Base-by-base conservation (phyloP, 1,140 invertebrate genomes). In the Drosophila ficusphila region DNA sequence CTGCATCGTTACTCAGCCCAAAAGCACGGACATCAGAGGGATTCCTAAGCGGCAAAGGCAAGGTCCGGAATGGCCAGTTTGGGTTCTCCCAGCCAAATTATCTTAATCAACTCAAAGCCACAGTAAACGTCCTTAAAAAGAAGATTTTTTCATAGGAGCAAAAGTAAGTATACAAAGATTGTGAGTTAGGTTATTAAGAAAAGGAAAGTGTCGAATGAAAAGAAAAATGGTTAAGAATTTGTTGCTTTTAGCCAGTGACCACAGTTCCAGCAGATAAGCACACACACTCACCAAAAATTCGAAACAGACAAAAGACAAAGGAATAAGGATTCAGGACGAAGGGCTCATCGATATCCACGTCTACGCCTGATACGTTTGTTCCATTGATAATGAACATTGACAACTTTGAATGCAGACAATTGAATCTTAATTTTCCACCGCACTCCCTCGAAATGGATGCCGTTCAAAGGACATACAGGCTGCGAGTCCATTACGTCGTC, bases 371-470 rank as follows among this genome's bases (percentile, higher is more conserved):
- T 65, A 88, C 77, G 78, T 81, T 88, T 88, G 60, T 77, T 73
- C 53, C 68, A 77, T 76, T 74, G 70, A 72, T 88, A 86, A 86
- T 81, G 81, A 81, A 86, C 82, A 86, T 69, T 81, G 81, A 86
- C 72, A 82, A 88, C 77, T 86, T 73, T 69, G 68, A 88, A 88
- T 62, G 69, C 82, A 86, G 81, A 86, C 81, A 86, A 86, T 86
- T 86, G 81, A 86, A 86, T 86, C 81, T 86, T 86, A 86, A 86
- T 86, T 86, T 76, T 62, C 52, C 57, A 54, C 61, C 62, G 67
- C 53, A 33, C 57, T 19, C 14, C 25, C 18, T 18, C 25, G 4
- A 29, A 31, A 19, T 27, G 60, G 16, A 44, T 16, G 12, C 4
- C n/a, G 7, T 12, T 12, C 16, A 7, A 29, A 18, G 36, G 12